Conservation (phyloP, 2,113 vertebrate genomes). For the Pongo pygmaeus region DNA sequence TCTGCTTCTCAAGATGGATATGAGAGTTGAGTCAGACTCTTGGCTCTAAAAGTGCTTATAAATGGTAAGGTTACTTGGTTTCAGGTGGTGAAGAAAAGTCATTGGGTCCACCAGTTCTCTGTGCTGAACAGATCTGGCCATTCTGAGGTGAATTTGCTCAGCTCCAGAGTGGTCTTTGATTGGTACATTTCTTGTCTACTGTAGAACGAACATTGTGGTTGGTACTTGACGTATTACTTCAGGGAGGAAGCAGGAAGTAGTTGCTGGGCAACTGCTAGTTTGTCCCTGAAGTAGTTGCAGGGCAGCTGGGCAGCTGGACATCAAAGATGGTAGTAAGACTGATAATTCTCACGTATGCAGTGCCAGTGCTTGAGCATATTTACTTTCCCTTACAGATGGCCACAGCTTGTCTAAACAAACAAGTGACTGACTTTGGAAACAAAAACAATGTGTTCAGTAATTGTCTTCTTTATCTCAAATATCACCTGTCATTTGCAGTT, state of each 20-base stretch:
- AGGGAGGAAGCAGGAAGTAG: conserved; percentile 19
- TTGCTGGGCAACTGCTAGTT: background rate
- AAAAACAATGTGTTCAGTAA: background rate
- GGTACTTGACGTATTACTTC: background rate
- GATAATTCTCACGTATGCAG: background rate
- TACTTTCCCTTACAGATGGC: background rate
- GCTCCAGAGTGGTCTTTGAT: background rate
- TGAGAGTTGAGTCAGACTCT: background rate
- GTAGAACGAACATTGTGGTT: background rate
- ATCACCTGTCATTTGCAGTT: background rate
- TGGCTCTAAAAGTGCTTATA: background rate
- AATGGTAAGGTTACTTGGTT: background rate
- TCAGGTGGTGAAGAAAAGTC: background rate
- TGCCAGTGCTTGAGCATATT: background rate
- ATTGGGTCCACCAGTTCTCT: background rate
- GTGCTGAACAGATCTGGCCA: background rate
- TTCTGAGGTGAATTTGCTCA: background rate
- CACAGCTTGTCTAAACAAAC: background rate
- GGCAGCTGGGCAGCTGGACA: background rate
- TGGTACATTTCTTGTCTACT: background rate
- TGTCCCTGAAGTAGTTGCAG: background rate
- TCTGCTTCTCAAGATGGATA: background rate
- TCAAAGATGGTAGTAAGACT: background rate
- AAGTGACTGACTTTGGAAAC: conserved; percentile 22
- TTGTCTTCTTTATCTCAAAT: conserved; percentile 30